phyloP scores from a whole-genome alignment of 1,140 invertebrate species.

The Branchinecta lynchi region DNA sequence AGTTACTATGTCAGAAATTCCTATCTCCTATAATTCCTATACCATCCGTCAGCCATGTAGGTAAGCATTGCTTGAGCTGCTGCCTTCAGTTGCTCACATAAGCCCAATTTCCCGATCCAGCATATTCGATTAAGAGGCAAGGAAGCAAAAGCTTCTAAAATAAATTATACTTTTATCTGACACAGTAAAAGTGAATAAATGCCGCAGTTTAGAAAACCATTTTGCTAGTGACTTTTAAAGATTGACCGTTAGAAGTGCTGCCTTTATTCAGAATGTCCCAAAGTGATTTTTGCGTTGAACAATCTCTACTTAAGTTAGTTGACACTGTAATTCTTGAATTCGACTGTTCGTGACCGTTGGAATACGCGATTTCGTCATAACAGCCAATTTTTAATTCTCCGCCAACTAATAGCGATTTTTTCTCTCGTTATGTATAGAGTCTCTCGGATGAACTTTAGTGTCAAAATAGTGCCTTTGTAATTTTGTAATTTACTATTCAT shows the following conservation, averaged over 20 bases:
- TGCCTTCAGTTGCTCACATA: too few species aligned
- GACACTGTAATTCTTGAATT: not conserved
- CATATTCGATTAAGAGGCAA: not conserved
- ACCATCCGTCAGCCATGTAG: too few species aligned
- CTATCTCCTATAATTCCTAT: too few species aligned
- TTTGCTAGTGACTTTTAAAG: not conserved
- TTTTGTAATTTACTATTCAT: not conserved
- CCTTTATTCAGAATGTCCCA: not conserved
- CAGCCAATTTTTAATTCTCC: not conserved
- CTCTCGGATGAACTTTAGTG: constrained; percentile 5
- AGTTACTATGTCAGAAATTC: too few species aligned
- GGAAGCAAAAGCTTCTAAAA: not conserved
- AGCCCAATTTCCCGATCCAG: not conserved
- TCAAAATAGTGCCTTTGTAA: constrained; percentile 3
- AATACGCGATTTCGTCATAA: not conserved
- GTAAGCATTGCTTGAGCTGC: too few species aligned
- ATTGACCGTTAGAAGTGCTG: not conserved
- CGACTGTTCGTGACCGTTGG: not conserved
- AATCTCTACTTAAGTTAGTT: constrained; percentile 2
- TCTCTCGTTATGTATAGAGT: not conserved
- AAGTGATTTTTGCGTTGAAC: not conserved
- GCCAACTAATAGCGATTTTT: not conserved
- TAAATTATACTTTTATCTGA: not conserved
- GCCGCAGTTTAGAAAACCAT: not conserved
- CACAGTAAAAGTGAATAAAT: not conserved